These are phyloP conservation scores for Peromyscus attwateri DNA, from an alignment of 2,797 vertebrate species.

Conservation along the genomic window DNA sequence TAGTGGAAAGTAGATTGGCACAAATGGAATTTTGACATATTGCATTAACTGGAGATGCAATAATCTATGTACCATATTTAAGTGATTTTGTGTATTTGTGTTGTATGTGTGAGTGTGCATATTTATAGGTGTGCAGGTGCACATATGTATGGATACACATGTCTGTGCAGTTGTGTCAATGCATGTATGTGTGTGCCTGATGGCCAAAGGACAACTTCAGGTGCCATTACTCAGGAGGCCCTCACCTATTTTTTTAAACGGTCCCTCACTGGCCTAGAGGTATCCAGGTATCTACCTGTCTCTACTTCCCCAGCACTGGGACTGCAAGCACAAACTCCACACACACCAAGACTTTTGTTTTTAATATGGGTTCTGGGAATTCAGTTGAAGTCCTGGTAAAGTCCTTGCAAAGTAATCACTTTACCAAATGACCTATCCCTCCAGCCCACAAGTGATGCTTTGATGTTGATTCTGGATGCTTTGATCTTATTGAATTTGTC, in stretches of 20 bases:
- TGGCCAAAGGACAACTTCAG: background rate
- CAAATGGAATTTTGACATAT: background rate
- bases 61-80: background rate
- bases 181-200: background rate
- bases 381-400: background rate
- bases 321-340: background rate
- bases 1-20: too few species aligned
- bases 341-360: background rate
- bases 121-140: too few species aligned
- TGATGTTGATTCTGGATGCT: background rate
- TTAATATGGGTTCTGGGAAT: background rate
- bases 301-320: background rate
- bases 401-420: background rate
- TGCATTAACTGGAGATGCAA: background rate
- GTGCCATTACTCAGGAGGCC: background rate
- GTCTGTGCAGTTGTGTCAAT: background rate
- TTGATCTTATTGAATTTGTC: background rate
- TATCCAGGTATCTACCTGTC: background rate
- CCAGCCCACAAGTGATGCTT: background rate
- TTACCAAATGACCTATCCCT: background rate
- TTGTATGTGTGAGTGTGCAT: background rate
- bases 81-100: background rate
- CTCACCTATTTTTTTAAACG: background rate
- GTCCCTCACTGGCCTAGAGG: background rate
- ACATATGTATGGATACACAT: background rate